Conservation (phyloP, 2,888 invertebrate species). For the Phalera bucephala region DNA sequence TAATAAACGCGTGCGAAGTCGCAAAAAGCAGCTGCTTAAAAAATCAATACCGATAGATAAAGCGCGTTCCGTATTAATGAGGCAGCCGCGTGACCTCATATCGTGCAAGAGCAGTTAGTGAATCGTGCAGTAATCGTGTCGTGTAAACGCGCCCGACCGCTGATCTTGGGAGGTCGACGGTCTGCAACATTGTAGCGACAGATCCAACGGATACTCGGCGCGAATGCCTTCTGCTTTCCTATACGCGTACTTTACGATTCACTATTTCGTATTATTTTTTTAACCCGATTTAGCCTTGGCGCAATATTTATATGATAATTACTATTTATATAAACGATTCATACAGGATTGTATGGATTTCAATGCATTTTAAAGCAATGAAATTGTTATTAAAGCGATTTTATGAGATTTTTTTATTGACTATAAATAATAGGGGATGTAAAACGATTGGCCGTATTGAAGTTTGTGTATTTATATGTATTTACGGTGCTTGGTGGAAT, state of each 20-base stretch:
- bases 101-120: background rate
- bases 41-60: too few relatives aligned
- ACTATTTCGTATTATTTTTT: conserved; percentile 14
- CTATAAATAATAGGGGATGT: background rate
- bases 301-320: background rate
- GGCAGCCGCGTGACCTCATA: too few relatives aligned
- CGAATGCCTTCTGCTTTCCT: conserved; percentile 25
- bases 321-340: background rate
- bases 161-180: conserved; percentile 24
- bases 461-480: background rate
- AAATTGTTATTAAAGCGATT: background rate
- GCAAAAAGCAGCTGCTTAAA: too few relatives aligned
- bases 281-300: background rate
- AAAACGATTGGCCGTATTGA: background rate
- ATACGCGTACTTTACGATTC: conserved; percentile 20
- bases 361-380: conserved; percentile 2
- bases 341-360: background rate
- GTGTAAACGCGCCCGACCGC: conserved; percentile 12
- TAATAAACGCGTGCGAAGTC: too few relatives aligned
- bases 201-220: conserved; percentile 25
- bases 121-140: conserved; percentile 2
- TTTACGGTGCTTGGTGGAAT: background rate
- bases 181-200: conserved; percentile 37
- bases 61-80: too few relatives aligned
- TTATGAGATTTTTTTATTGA: background rate